Base-by-base conservation (phyloP, 2,888 invertebrate genomes). In the Cerceris ruficornis region DNA sequence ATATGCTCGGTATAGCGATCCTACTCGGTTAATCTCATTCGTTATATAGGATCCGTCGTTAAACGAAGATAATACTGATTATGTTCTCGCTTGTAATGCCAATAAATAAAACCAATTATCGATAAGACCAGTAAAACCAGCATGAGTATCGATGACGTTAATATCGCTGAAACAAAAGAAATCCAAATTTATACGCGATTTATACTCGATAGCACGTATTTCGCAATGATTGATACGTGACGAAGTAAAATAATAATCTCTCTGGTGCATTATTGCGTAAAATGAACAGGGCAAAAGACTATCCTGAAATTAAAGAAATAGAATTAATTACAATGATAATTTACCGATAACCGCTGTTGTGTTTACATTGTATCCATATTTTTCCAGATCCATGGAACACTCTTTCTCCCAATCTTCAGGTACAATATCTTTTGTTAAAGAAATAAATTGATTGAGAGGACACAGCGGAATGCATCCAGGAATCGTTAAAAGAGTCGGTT, bases 401-500 rank as follows among this genome's bases (percentile, higher is more conserved):
- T 96, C 97, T 0, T 91, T 88, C 8, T 95, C 93, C 96, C 96
- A 96, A 86, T 96, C 93, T 2, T 93, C 93, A 14, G 94, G 94
- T 68, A 96, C 89, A 0, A 96, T 92, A 76, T 95, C 94, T 52
- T 94, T 93, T 78, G 96, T 95, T 46, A 95, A 82, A 9, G 89
- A 84, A n/a, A 93, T 88, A 90, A 95, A 96, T 84, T 94, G 92
- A 6, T 93, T 91, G 2, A 96, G 87, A 0, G 95, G 94, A 86
- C 97, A 97, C 14, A 93, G 91, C 5, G 93, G 84, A 0, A 94
- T 94, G 90, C 97, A 97, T 14, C 94, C 93, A 0, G 96, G 95
- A 78, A 96, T 93, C 1, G 92, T 89, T 66, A 97, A 89, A 4
- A 94, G 91, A 55, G 90, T 83, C 0, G 96, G 95, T 62, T 95